Conservation (phyloP, 2,113 vertebrate species). For the Dolichallabes microphthalmus region DNA sequence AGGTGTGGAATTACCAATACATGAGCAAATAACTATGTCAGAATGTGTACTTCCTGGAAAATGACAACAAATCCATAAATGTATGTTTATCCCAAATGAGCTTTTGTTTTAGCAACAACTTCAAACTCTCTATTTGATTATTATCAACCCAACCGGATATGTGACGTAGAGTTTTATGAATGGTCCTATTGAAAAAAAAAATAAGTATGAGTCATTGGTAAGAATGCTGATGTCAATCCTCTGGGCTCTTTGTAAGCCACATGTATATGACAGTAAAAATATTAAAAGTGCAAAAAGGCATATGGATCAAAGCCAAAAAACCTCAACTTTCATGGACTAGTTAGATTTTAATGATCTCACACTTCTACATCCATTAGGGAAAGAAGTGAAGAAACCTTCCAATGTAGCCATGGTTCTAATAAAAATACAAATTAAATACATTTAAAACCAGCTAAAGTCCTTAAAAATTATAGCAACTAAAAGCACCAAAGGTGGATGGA, state of each 20-base stretch:
- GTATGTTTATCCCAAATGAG: neutral
- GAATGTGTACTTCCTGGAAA: slow-evolving; percentile 17
- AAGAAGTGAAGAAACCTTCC: neutral
- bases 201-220: slow-evolving; percentile 31
- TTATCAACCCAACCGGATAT: slow-evolving; percentile 12
- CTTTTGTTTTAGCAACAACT: slow-evolving; percentile 27
- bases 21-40: neutral
- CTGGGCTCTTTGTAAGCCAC: slow-evolving; percentile 12
- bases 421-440: neutral
- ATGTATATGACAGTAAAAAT: neutral
- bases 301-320: neutral
- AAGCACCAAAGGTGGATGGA: slow-evolving; percentile 34
- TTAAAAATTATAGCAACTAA: slow-evolving; percentile 43
- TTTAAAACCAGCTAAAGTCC: slow-evolving; percentile 13
- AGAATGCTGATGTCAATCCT: slow-evolving; percentile 34
- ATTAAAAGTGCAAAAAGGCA: neutral
- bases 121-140: neutral
- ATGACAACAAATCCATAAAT: slow-evolving; percentile 1
- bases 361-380: neutral
- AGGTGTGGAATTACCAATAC: slow-evolving; percentile 2
- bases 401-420: neutral
- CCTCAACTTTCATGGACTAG: neutral
- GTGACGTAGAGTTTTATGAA: slow-evolving; percentile 13
- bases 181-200: slow-evolving; percentile 29
- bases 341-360: neutral